Evolutionary conservation across 2,888 invertebrate genomes (phyloP), one percentile per base, ranked within the genome.

Genomic region (Phaedon cochleariae): DNA sequence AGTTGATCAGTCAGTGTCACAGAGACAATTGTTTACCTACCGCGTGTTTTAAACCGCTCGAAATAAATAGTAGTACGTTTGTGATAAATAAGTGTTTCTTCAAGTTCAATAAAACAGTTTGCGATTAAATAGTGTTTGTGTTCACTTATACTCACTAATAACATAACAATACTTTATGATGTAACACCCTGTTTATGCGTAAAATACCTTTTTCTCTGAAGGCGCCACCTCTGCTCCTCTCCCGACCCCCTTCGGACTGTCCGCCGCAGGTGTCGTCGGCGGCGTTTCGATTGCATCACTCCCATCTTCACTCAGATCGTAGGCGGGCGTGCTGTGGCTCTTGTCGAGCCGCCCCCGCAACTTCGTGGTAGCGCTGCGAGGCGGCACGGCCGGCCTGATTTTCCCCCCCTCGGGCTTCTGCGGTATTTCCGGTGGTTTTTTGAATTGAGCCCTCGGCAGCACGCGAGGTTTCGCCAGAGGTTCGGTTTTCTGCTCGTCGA

Each of bases 241-340:
- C 1, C 45, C 6, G 9, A 48, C 46, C 26, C 58, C 64, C 15
- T 45, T 60, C 1, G 48, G 21, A 22, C 45, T 63, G 22, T 60
- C 57, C 17, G 31, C 15, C 18, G 54, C 12, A 9, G 63, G 52
- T 3, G 22, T 22, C n/a, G 51, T 20, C 17, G 60, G 64, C 31
- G 68, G 61, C 26, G 48, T 67, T 9, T 70, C 71, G 6, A 53
- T 18, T 17, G 69, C 58, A 7, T 64, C 59, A 0, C 62, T 51
- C 0, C 15, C 55, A 10, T 71, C 71, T 52, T 68, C 79, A n/a
- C 79, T 78, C 34, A 81, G 74, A 82, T 92, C 92, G 82, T 93
- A 93, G 0, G 92, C 92, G 1, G 93, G 93, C n/a, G 93, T 92
- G 72, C 93, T 93, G 80, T 91, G 89, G 75, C 91, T 91, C 83